Evolutionary conservation across 2,888 invertebrate species (phyloP), one percentile per base, ranked within the genome.

Genomic region (Lasioglossum leucozonium): DNA sequence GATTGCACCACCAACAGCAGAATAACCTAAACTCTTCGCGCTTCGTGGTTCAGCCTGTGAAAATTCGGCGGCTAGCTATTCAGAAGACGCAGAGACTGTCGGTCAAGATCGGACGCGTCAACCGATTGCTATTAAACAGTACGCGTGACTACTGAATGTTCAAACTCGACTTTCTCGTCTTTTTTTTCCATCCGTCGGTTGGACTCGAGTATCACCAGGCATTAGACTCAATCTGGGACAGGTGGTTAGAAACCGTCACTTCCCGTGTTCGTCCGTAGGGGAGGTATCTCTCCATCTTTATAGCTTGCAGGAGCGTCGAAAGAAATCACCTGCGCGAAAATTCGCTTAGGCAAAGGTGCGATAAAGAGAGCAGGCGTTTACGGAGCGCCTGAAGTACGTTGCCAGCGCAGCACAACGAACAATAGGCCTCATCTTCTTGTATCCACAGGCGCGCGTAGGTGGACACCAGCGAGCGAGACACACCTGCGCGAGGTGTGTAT

Each of bases 321-420:
- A 71, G 80, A 84, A 83, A 84, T 90, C 82, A 87, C 83, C 85
- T 79, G 88, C 81, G 82, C 26, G 58, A 79, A 88, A 88, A 88
- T 89, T 90, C 85, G 88, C 85, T 88, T 90, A 88, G 44, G 72
- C 79, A 47, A 77, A 74, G 72, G 67, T 77, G 58, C n/a, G 58
- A 26, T 22, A 26, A 11, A 26, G 58, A 77, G 74, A 77, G 62
- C 10, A 82, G 69, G 75, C 84, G 82, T 82, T 87, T 87, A 76
- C 82, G 88, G 73, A 79, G 34, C 79, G 78, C 71, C 80, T 40
- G 76, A 79, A 73, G 79, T 44, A 62, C 69, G 73, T 65, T 83
- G 81, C 77, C 81, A 84, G 75, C 84, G 34, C 69, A 82, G 75
- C 79, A 89, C 90, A 87, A 87, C 82, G 89, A 88, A 89, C 89